Percentiles rank a stretch among this genome's conserved stretches.
Evolutionary conservation across 2,888 invertebrate genomes (phyloP).

Genomic region (Bhutanitis thaidina): DNA sequence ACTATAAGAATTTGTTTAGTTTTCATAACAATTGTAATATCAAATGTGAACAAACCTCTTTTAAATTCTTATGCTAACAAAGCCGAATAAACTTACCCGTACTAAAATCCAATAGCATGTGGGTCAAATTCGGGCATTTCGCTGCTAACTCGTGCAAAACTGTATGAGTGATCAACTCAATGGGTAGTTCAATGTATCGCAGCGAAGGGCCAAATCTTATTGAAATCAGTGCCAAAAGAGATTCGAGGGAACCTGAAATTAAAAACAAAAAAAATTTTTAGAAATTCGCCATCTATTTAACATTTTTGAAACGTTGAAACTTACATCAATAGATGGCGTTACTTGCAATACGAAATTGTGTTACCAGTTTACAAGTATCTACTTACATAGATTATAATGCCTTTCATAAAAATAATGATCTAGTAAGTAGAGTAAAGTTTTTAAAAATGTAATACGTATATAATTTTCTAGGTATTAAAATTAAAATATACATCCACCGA

Average conservation of each 20-base stretch:
- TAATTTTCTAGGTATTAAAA: too few relatives aligned
- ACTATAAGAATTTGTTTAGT: too few relatives aligned
- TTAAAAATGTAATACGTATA: too few relatives aligned
- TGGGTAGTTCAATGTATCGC: conserved; percentile 95
- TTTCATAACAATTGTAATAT: too few relatives aligned
- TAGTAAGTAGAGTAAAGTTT: too few relatives aligned
- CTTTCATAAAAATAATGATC: too few relatives aligned
- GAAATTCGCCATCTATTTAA: neutral
- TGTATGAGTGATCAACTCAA: conserved; percentile 97
- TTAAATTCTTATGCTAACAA: too few relatives aligned
- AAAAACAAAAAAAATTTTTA: neutral
- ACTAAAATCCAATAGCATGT: conserved; percentile 98
- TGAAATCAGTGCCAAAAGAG: conserved; percentile 91
- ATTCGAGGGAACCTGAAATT: conserved; percentile 87
- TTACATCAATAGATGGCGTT: neutral
- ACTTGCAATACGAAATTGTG: too few relatives aligned
- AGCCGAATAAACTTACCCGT: conserved; percentile 79
- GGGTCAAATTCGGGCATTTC: conserved; percentile 96
- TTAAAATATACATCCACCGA: too few relatives aligned
- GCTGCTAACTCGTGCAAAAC: conserved; percentile 97
- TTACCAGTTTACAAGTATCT: too few relatives aligned
- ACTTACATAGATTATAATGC: too few relatives aligned
- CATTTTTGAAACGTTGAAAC: neutral
- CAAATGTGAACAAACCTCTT: too few relatives aligned
- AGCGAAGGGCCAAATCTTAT: conserved; percentile 93